Conservation (phyloP, 2,797 vertebrate genomes). For the Sphenopsis melanotis region DNA sequence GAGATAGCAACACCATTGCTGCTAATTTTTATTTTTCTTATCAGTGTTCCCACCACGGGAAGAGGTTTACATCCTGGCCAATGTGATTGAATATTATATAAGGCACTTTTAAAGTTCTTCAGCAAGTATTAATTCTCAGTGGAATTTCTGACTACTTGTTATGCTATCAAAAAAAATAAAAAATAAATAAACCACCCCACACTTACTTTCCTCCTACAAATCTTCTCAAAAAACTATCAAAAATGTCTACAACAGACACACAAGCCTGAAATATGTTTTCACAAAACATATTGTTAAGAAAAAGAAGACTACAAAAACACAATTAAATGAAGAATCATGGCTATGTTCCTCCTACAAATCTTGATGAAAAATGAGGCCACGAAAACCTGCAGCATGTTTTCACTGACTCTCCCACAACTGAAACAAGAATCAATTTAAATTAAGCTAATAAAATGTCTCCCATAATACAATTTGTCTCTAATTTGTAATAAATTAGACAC, state of each 20-base stretch:
- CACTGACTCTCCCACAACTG: not conserved
- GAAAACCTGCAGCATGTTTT: not conserved
- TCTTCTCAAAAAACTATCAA: not conserved
- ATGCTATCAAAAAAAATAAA: not conserved
- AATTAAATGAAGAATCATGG: not conserved
- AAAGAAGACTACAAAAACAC: not conserved
- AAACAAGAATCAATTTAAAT: not conserved
- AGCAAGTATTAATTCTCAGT: not conserved
- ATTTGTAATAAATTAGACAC: not conserved
- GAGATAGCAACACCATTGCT: not conserved
- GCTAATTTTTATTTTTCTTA: constrained; percentile 44
- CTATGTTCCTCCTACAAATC: not conserved
- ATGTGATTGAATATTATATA: not conserved
- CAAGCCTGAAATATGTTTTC: not conserved
- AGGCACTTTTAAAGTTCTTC: not conserved
- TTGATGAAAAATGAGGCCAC: not conserved
- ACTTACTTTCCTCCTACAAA: not conserved
- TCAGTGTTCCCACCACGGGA: not conserved
- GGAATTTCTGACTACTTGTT: not conserved
- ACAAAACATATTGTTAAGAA: not conserved
- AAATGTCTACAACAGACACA: not conserved
- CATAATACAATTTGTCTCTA: not conserved
- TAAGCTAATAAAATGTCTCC: not conserved
- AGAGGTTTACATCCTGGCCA: not conserved
- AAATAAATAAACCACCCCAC: not conserved